Conservation (phyloP, 2,113 vertebrate species). For the Tyrannus savana region DNA sequence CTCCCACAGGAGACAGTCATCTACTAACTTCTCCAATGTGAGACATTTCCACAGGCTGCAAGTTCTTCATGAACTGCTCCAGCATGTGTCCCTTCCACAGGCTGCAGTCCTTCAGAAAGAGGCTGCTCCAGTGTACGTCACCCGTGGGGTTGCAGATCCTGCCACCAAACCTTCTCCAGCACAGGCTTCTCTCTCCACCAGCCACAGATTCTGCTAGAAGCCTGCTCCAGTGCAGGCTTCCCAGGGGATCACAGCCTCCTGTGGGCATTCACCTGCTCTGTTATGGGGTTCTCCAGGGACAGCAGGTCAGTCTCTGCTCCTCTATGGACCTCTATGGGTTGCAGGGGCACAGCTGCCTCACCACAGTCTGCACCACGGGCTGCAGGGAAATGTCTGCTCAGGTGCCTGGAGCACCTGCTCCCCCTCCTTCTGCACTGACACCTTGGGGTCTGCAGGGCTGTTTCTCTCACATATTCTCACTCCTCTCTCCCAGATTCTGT, state of each 20-base stretch:
- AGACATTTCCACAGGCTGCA: background rate
- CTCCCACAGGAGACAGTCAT: background rate
- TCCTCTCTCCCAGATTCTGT: background rate
- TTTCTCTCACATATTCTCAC: background rate
- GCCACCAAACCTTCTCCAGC: background rate
- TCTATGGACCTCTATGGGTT: background rate
- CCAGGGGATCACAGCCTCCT: background rate
- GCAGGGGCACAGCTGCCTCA: background rate
- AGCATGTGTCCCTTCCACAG: rapidly evolving
- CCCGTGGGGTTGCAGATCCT: rapidly evolving
- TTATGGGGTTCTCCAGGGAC: background rate
- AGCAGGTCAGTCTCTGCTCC: background rate
- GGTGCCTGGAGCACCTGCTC: rapidly evolving
- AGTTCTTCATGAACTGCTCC: background rate
- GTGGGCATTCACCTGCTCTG: background rate
- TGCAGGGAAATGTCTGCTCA: background rate
- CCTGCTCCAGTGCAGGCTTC: background rate
- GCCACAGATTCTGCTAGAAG: background rate
- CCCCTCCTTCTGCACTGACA: background rate
- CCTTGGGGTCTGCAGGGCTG: background rate
- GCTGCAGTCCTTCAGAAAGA: background rate
- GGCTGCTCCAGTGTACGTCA: rapidly evolving
- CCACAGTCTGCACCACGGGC: rapidly evolving
- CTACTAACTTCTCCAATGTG: rapidly evolving
- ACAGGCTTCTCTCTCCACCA: rapidly evolving